Conservation (phyloP, 2,888 invertebrate genomes). For the Brenthis ino region DNA sequence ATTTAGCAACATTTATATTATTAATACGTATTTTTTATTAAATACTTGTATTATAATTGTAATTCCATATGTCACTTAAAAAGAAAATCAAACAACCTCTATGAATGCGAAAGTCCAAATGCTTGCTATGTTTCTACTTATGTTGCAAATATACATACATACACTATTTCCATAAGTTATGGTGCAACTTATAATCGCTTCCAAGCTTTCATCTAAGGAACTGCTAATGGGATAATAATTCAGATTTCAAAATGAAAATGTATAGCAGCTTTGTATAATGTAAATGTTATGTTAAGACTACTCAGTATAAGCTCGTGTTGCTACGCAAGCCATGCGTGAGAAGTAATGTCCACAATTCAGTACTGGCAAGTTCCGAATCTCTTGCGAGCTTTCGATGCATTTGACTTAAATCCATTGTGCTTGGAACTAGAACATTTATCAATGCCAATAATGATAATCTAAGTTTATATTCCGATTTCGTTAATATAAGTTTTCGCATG, state of each 20-base stretch:
- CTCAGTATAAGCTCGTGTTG: conserved; percentile 21
- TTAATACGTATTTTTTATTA: too few relatives aligned
- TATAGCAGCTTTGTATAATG: conserved; percentile 16
- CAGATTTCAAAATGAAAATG: neutral
- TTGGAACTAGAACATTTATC: conserved; percentile 20
- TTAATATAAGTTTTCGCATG: neutral
- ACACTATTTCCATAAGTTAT: too few relatives aligned
- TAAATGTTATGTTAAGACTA: conserved; percentile 24
- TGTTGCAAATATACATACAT: too few relatives aligned
- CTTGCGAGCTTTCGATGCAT: conserved; percentile 23
- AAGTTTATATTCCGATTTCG: neutral
- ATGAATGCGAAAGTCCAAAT: too few relatives aligned
- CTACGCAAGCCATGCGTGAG: conserved; percentile 25
- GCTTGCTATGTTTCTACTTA: too few relatives aligned
- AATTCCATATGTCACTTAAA: too few relatives aligned
- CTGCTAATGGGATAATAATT: neutral
- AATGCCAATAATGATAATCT: conserved; percentile 19
- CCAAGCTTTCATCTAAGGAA: too few relatives aligned
- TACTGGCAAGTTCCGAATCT: conserved; percentile 20
- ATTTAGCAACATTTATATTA: too few relatives aligned
- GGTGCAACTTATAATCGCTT: too few relatives aligned
- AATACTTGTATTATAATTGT: too few relatives aligned
- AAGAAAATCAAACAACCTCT: too few relatives aligned
- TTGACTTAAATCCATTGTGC: conserved; percentile 25
- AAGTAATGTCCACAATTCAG: conserved; percentile 25